A percentile compares a stretch with the other conserved stretches of the same genome.
Evolutionary conservation across 1,140 invertebrate genomes (phyloP).

Genomic region (Colletes gigas): DNA sequence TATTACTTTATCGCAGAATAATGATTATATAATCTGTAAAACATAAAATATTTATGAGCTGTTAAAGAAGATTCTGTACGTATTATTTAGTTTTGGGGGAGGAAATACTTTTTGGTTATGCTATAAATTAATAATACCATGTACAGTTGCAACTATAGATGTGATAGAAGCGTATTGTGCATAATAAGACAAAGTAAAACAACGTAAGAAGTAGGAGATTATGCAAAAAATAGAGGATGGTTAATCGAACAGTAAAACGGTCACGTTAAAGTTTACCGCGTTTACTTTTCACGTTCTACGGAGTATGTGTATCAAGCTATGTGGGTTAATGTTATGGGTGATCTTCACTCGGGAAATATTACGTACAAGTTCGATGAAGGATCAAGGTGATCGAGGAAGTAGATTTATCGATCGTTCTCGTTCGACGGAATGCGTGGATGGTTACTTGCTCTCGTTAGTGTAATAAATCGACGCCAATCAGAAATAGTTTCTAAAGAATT

Average conservation of each 20-base stretch:
- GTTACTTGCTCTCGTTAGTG: neutral
- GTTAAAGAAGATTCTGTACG: no score
- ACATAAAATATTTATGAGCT: neutral
- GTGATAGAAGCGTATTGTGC: neutral
- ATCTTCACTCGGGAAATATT: conserved; percentile 2
- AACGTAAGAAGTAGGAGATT: neutral
- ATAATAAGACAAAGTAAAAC: no score
- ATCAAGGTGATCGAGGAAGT: conserved; percentile 49
- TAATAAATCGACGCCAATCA: neutral
- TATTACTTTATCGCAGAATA: neutral
- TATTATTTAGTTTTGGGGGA: no score
- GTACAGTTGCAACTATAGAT: neutral
- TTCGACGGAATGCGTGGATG: conserved; percentile 4
- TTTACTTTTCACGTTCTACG: conserved; percentile 17
- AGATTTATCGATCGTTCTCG: conserved; percentile 9
- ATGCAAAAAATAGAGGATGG: neutral
- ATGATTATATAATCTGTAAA: no score
- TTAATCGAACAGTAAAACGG: neutral
- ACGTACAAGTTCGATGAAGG: conserved; percentile 5
- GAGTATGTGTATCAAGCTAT: conserved; percentile 6
- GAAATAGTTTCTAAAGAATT: neutral
- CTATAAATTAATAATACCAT: neutral
- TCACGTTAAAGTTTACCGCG: neutral
- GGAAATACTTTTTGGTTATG: no score
- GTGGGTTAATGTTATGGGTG: conserved; percentile 22